A percentile compares a stretch with the other conserved stretches of the same genome.
phyloP scores from a whole-genome alignment of 2,113 vertebrate genomes.

The Anguilla rostrata region DNA sequence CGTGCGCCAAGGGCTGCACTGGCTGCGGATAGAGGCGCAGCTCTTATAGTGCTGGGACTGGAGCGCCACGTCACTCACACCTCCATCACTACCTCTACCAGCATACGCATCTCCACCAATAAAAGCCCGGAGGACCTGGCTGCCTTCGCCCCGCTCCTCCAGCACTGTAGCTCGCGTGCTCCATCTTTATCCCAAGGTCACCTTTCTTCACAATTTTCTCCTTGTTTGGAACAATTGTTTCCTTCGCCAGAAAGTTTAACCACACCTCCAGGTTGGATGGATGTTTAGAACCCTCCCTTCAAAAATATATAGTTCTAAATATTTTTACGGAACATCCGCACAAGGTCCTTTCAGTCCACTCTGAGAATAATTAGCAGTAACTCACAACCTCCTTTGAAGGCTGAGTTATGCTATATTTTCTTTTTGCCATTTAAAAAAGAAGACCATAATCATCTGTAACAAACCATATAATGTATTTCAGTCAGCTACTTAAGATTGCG shows the following conservation, averaged over 20 bases:
- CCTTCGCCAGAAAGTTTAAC: not conserved
- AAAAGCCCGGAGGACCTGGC: not conserved
- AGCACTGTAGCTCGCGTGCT: not conserved
- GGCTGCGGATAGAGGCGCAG: constrained; percentile 94
- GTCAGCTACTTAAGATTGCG: not conserved
- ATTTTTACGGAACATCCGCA: not conserved
- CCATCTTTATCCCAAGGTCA: not conserved
- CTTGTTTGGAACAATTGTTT: not conserved
- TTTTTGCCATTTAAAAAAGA: not conserved
- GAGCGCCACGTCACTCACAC: constrained; percentile 50
- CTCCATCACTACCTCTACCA: constrained; percentile 74
- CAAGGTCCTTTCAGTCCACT: not conserved
- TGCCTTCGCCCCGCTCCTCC: not conserved
- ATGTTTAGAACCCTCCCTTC: not conserved
- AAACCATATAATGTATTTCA: not conserved
- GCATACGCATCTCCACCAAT: constrained; percentile 29
- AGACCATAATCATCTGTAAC: not conserved
- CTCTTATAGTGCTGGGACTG: constrained; percentile 49
- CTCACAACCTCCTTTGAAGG: not conserved
- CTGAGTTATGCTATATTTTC: not conserved
- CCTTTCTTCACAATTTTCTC: not conserved
- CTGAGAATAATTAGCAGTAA: not conserved
- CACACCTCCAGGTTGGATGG: not conserved
- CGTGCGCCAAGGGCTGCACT: constrained; percentile 94
- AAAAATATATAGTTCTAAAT: not conserved